Conservation (phyloP, 2,797 vertebrate species). For the Notoglanidium macrostoma region DNA sequence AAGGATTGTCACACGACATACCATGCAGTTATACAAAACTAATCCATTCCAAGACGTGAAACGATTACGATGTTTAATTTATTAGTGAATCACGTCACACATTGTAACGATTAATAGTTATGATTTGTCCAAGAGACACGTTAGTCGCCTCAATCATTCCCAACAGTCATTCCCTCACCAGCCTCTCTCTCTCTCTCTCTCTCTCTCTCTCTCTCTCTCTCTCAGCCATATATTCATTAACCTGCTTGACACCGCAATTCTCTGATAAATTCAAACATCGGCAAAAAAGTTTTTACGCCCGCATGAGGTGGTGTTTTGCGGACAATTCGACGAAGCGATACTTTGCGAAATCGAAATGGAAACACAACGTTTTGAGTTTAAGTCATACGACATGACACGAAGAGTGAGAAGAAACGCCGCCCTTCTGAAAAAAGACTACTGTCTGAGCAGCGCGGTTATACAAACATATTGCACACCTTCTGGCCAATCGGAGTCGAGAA, state of each 20-base stretch:
- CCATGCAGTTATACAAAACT: neutral
- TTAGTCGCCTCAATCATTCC: neutral
- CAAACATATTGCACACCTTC: neutral
- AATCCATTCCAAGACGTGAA: neutral
- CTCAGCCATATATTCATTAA: too few relatives aligned
- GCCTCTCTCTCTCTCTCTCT: neutral
- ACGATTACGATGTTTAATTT: neutral
- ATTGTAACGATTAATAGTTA: neutral
- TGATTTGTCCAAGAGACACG: neutral
- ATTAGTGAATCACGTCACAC: neutral
- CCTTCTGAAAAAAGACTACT: too few relatives aligned
- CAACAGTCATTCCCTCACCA: neutral
- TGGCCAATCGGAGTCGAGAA: neutral
- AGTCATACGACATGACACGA: too few relatives aligned
- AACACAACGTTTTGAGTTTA: too few relatives aligned
- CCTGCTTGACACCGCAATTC: too few relatives aligned
- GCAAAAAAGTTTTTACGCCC: too few relatives aligned
- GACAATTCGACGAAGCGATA: too few relatives aligned
- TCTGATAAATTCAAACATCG: too few relatives aligned
- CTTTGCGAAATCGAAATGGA: too few relatives aligned
- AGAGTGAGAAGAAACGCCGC: too few relatives aligned
- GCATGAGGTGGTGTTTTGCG: too few relatives aligned
- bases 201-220: too few relatives aligned
- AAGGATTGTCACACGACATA: neutral
- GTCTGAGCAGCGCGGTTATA: neutral